Conservation (phyloP, 2,113 vertebrate species). For the Anser brachyrhynchus region DNA sequence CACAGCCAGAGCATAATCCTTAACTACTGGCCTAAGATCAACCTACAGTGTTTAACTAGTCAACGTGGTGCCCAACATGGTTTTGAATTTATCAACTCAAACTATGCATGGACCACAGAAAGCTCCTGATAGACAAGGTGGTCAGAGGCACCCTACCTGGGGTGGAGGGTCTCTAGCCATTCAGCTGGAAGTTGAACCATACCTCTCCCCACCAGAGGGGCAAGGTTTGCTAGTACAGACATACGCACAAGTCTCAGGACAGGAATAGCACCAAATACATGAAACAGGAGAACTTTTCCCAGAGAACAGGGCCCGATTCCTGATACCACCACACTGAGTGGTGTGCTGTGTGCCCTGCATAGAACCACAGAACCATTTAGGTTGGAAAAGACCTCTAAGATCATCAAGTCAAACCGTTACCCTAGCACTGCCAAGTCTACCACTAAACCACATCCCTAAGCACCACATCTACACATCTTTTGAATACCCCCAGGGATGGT, state of each 20-base stretch:
- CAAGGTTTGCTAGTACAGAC: neutral
- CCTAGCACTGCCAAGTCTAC: too few species aligned
- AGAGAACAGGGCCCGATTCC: neutral
- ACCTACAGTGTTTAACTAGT: neutral
- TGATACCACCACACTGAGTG: accelerated
- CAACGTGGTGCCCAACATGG: neutral
- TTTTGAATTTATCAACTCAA: neutral
- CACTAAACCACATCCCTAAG: too few species aligned
- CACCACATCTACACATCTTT: too few species aligned
- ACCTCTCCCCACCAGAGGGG: too few species aligned
- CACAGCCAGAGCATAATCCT: neutral
- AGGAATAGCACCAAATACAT: neutral
- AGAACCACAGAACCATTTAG: too few species aligned
- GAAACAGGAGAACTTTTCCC: neutral
- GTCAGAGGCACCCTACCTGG: neutral
- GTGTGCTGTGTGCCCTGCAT: neutral
- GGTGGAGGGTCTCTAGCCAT: neutral
- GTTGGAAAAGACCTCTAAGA: too few species aligned
- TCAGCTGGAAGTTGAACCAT: neutral
- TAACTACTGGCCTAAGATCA: neutral
- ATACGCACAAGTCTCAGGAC: neutral
- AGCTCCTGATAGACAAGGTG: neutral
- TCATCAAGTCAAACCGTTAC: too few species aligned
- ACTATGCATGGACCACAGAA: neutral
- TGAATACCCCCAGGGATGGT: too few species aligned